These are phyloP conservation scores for Horisme vitalbata DNA, from an alignment of 2,888 invertebrate genomes.

Conservation along the genomic window DNA sequence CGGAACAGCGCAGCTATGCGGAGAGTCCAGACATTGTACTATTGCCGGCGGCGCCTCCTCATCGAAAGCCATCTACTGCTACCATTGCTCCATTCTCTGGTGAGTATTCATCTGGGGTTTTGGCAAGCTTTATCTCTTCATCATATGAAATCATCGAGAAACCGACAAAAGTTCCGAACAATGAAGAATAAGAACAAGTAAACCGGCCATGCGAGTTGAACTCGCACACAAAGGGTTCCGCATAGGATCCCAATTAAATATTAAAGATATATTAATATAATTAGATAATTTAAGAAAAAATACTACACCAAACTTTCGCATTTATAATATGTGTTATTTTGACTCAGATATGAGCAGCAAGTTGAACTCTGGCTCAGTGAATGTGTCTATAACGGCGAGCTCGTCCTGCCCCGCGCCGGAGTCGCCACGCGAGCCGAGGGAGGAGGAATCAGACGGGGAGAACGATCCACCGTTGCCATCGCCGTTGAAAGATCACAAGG, in stretches of 20 bases:
- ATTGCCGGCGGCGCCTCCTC: constrained; percentile 82
- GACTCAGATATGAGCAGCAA: constrained; percentile 74
- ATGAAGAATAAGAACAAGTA: too few relatives aligned
- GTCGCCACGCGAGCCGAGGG: constrained; percentile 72
- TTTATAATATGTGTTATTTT: not conserved
- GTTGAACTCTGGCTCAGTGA: constrained; percentile 79
- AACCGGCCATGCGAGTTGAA: too few relatives aligned
- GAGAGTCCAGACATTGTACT: constrained; percentile 90
- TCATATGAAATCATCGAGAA: too few relatives aligned
- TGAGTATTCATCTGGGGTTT: constrained; percentile 27
- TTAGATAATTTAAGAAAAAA: too few relatives aligned
- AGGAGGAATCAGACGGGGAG: constrained; percentile 85
- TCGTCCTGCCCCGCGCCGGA: constrained; percentile 69
- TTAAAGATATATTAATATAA: too few relatives aligned
- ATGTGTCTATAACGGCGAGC: constrained; percentile 83
- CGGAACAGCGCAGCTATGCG: constrained; percentile 92
- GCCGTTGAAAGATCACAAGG: constrained; percentile 25
- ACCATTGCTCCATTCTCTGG: constrained; percentile 63
- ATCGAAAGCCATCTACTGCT: constrained; percentile 59
- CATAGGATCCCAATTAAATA: too few relatives aligned
- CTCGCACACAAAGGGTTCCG: too few relatives aligned
- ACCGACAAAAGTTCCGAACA: too few relatives aligned
- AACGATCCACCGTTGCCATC: constrained; percentile 79
- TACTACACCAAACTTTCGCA: not conserved
- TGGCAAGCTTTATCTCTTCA: too few relatives aligned